Evolutionary conservation across 2,113 vertebrate genomes (phyloP), one percentile per base, ranked within the genome.

Genomic region (Perca fluviatilis): DNA sequence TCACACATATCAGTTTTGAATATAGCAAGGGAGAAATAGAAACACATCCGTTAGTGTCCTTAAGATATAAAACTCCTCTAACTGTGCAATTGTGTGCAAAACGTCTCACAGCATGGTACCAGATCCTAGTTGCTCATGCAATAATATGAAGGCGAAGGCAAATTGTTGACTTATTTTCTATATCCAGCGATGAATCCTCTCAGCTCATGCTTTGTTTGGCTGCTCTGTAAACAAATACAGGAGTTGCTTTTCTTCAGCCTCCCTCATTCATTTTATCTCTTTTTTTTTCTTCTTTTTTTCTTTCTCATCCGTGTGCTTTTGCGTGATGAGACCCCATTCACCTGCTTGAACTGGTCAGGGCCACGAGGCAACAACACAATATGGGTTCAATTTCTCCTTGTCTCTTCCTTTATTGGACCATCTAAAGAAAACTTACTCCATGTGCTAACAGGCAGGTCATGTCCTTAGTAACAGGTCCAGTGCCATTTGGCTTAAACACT

Each of bases 381-480:
- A 53, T 47, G 74, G 65, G 15, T 81, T 64, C 65, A 76, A 30
- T 75, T 79, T 49, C 40, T 57, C 25, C 36, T 27, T 1, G 15
- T 27, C 73, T 25, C 33, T 67, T 76, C 27, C 33, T 80, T 47
- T 33, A 56, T 68, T 58, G 57, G 18, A 23, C 25, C 65, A 23
- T 79, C 23, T 50, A 56, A 69, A 73, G 57, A 54, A 56, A 81
- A 58, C 47, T 3, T 15, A 5, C 54, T 79, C 15, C 36, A 19
- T 70, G 66, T 50, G 25, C 43, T 30, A 3, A 77, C 71, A 70
- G 60, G 33, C 76, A 60, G 81, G 54, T 74, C 84, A 58, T 79
- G 70, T 89, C 83, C 71, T 85, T 78, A 84, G 82, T 86, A 70
- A 43, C n/a, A 60, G 80, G 82, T 78, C 64, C 65, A 63, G 19